Base-by-base conservation (phyloP, 2,113 vertebrate genomes). In the Spheniscus mendiculus region DNA sequence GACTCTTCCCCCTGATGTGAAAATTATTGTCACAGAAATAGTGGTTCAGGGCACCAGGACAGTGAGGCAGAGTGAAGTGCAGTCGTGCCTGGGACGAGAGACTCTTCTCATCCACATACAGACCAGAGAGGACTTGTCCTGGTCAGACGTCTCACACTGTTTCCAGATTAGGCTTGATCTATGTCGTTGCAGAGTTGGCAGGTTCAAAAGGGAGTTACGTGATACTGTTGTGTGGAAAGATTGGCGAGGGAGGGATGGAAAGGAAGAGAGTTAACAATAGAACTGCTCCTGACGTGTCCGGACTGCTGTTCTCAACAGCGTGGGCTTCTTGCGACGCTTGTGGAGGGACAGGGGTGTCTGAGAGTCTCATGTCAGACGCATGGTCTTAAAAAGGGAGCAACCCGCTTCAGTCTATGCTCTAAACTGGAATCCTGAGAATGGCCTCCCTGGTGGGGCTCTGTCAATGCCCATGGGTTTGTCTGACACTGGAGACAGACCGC, bases 151-250 rank as follows among this genome's bases (percentile, higher is more conserved):
- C 40, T 72, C 5, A 2, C 1, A 1, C 16, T 77, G 12, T 59
- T 91, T 96, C 71, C 87, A 85, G 49, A 61, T 88, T 42, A 90
- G 50, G 15, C 34, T 91, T 88, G 66, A 77, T 91, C 66, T 91
- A 23, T 83, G 86, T 83, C 2, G 0, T 19, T 89, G 70, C 2
- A 4, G 32, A 72, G 20, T 25, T 96, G 93, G 50, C 84, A 86
- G 53, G 55, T 87, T 81, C 1, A 2, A 49, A 47, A 55, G 50
- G 23, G 53, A 73, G 49, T 88, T 96, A 71, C 9, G 9, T 73
- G 81, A 73, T 94, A 66, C 9, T 25, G n/a, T 25, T 52, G n/a
- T 86, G n/a, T 86, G 78, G 88, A 91, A 93, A 91, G 36, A 55
- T 19, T 71, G 61, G 59, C 2, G 21, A 84, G 52, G 47, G 32